These are phyloP conservation scores for Nasonia oneida DNA, from an alignment of 2,888 invertebrate genomes.

Conservation along the genomic window DNA sequence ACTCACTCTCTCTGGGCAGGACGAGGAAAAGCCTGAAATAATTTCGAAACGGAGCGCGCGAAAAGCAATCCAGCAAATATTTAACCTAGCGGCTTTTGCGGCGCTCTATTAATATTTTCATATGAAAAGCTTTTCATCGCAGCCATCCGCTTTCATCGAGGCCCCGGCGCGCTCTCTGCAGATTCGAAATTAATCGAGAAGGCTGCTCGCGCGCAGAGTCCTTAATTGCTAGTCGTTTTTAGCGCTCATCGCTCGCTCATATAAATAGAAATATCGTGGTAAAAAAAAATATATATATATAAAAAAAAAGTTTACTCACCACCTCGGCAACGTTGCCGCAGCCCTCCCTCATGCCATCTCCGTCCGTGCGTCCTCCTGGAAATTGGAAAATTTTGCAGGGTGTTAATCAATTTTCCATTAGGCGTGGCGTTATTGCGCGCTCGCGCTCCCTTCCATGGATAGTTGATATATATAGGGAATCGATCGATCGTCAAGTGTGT, in stretches of 20 bases:
- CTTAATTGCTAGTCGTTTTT: slow-evolving; percentile 6
- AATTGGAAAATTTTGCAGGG: slow-evolving; percentile 53
- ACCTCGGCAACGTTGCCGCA: slow-evolving; percentile 79
- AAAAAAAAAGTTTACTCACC: slow-evolving; percentile 70
- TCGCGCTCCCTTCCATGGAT: neutral
- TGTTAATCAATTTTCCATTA: slow-evolving; percentile 57
- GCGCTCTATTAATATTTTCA: slow-evolving; percentile 18
- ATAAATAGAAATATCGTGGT: neutral
- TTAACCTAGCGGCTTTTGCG: neutral
- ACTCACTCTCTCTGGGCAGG: no score
- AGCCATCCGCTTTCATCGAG: slow-evolving; percentile 1
- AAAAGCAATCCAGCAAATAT: neutral
- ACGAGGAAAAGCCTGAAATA: neutral
- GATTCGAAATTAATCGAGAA: slow-evolving; percentile 7
- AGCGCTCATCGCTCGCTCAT: neutral
- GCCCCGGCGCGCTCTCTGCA: neutral
- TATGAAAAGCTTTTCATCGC: slow-evolving; percentile 16
- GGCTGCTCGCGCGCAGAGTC: neutral
- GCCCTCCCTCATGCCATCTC: slow-evolving; percentile 79
- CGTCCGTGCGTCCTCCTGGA: slow-evolving; percentile 76
- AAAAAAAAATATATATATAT: no score
- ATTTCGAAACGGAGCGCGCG: neutral
- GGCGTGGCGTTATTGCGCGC: slow-evolving; percentile 9
- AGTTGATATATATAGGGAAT: neutral
- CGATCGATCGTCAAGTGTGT: neutral